Base-by-base conservation (phyloP, 2,797 vertebrate genomes). In the Epinephelus coioides region DNA sequence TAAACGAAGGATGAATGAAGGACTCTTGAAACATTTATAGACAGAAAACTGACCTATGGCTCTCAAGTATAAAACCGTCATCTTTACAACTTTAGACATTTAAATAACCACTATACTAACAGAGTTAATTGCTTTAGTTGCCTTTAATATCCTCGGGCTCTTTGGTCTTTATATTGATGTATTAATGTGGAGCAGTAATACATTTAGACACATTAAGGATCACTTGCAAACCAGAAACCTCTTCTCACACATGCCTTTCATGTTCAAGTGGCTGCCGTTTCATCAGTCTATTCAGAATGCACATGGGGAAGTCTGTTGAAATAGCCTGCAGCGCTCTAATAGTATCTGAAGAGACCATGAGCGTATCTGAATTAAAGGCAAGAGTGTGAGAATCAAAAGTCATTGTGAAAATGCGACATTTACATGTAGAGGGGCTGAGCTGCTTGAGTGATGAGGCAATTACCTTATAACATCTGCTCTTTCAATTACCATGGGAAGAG, bases 401-500 rank as follows among this genome's bases (percentile, higher is more conserved):
- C 78, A 70, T 57, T 75, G 63, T 69, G 61, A 69, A 81, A 85
- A 85, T 6, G 44, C 19, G 43, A 83, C 83, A 81, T 84, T 90
- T 82, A 81, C 78, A 84, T 86, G 78, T 76, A 68, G 64, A 86
- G 54, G 46, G 74, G 65, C 78, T 74, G 87, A 91, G 82, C 76
- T 40, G 83, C 69, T 82, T 88, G 92, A 95, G 67, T 65, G 83
- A 94, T 91, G 90, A 91, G 83, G 78, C 90, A 87, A 88, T 93
- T 94, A 94, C 88, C 73, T 85, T 75, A 72, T 86, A 90, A 90
- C 89, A 92, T 85, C 90, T 89, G 90, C 89, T 89, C 88, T 86
- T 88, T 89, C 86, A 90, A 89, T 94, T 91, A 92, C 80, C 81
- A 55, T 51, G 67, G 69, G 76, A 75, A 71, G 55, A 57, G 38